These are phyloP conservation scores for Muscicapa comitata DNA, from an alignment of 2,797 vertebrate species.

Conservation along the genomic window DNA sequence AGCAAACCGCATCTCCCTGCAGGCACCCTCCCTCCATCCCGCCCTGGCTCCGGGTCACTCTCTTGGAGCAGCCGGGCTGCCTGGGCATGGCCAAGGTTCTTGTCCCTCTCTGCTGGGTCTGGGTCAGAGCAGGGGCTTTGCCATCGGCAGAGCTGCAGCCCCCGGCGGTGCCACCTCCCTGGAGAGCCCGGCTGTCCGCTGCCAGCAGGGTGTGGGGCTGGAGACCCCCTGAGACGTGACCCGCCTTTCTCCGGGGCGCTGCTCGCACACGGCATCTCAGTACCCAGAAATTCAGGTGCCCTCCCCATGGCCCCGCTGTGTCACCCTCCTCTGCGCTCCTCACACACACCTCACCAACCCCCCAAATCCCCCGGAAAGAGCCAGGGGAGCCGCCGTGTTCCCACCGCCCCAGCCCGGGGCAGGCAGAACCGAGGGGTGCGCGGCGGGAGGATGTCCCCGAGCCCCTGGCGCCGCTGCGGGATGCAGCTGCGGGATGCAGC, in stretches of 20 bases:
- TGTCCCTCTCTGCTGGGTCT: neutral
- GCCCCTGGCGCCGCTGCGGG: neutral
- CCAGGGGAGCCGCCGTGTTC: neutral
- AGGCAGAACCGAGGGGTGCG: too few relatives aligned
- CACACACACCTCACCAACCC: neutral
- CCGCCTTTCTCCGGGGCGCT: accelerated
- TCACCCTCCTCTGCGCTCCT: neutral
- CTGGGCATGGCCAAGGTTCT: neutral
- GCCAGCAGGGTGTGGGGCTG: accelerated
- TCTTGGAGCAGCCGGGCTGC: neutral
- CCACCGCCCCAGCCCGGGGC: neutral
- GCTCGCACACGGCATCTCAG: neutral
- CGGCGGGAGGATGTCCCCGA: neutral
- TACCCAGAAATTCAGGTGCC: neutral
- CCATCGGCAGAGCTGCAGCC: neutral
- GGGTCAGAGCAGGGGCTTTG: neutral
- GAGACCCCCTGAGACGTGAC: neutral
- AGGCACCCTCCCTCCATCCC: neutral
- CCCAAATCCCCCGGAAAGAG: accelerated
- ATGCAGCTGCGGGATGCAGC: neutral
- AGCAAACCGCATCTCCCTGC: neutral
- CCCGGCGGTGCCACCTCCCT: neutral
- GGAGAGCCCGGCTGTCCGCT: neutral
- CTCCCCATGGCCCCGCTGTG: neutral
- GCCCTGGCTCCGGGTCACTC: neutral